Evolutionary conservation across 2,888 invertebrate genomes (phyloP).

Genomic region (Drosophila silvestris): DNA sequence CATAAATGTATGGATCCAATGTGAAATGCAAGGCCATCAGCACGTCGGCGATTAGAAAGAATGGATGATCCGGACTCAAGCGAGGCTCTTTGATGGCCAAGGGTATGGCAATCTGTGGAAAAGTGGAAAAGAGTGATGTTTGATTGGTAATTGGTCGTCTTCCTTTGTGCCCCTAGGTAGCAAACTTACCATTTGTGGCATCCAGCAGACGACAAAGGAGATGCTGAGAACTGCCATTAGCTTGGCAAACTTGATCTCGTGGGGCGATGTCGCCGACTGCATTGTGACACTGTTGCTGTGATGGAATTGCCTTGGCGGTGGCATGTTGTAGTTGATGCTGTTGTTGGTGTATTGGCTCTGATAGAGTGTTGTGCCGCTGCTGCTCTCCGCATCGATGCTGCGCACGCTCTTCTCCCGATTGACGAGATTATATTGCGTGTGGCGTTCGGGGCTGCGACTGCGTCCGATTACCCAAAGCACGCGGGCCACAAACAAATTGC

Average conservation of each 20-base stretch:
- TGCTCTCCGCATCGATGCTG: conserved; percentile 76
- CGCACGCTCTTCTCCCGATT: conserved; percentile 79
- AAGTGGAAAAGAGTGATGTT: conserved; percentile 57
- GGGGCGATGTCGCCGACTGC: conserved; percentile 86
- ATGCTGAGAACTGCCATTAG: conserved; percentile 94
- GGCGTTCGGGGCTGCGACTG: conserved; percentile 82
- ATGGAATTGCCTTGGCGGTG: conserved; percentile 67
- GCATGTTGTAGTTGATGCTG: conserved; percentile 40
- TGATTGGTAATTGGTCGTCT: not conserved
- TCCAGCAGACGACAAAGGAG: conserved; percentile 93
- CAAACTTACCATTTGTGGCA: conserved; percentile 92
- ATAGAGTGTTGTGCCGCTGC: conserved; percentile 81
- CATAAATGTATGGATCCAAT: conserved; percentile 93
- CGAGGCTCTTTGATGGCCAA: conserved; percentile 85
- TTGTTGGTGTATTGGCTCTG: conserved; percentile 62
- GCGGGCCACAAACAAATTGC: conserved; percentile 93
- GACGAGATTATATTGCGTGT: conserved; percentile 82
- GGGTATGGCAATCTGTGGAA: conserved; percentile 88
- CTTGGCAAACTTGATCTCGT: conserved; percentile 93
- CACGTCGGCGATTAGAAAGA: conserved; percentile 89
- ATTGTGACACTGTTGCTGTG: conserved; percentile 83
- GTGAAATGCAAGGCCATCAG: conserved; percentile 93
- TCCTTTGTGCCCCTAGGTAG: not conserved
- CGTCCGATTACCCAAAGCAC: conserved; percentile 87
- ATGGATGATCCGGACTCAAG: conserved; percentile 75